Percentiles rank a stretch among this genome's conserved stretches.
phyloP scores from a whole-genome alignment of 2,888 invertebrate genomes.

The Nomada hirtipes region DNA sequence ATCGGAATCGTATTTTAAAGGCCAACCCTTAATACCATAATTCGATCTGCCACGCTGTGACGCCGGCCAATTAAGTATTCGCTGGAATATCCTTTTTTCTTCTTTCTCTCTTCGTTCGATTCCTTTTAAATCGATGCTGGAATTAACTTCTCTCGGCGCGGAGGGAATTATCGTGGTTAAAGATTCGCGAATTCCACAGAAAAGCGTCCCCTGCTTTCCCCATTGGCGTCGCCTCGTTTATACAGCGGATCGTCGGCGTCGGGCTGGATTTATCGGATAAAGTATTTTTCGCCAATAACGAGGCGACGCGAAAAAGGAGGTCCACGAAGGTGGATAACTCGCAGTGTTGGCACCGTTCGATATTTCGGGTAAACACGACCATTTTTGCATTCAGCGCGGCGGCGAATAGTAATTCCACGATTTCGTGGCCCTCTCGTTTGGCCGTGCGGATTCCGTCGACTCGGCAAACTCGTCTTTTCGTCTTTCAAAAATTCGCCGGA shows the following conservation, averaged over 20 bases:
- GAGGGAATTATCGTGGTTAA: conserved; percentile 40
- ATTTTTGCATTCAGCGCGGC: conserved; percentile 44
- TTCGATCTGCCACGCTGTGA: conserved; percentile 21
- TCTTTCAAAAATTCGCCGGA: conserved; percentile 69
- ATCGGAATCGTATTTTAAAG: conserved; percentile 19
- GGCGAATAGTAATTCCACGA: conserved; percentile 56
- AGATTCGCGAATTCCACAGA: conserved; percentile 27
- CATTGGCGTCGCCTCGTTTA: conserved; percentile 33
- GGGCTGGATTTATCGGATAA: conserved; percentile 36
- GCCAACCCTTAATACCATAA: conserved; percentile 27
- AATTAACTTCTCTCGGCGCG: conserved; percentile 41
- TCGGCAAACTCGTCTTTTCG: conserved; percentile 71
- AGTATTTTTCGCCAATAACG: conserved; percentile 41
- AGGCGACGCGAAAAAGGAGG: neutral
- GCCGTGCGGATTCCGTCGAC: conserved; percentile 62
- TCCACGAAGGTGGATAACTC: neutral
- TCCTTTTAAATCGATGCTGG: conserved; percentile 26
- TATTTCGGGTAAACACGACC: conserved; percentile 57
- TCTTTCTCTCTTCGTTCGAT: neutral
- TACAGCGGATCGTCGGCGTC: conserved; percentile 26
- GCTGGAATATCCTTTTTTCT: conserved; percentile 6
- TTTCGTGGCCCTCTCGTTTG: conserved; percentile 53
- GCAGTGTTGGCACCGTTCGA: conserved; percentile 21
- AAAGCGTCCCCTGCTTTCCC: conserved; percentile 2
- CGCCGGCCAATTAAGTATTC: conserved; percentile 49